Conservation (phyloP, 2,113 vertebrate species). For the human region DNA sequence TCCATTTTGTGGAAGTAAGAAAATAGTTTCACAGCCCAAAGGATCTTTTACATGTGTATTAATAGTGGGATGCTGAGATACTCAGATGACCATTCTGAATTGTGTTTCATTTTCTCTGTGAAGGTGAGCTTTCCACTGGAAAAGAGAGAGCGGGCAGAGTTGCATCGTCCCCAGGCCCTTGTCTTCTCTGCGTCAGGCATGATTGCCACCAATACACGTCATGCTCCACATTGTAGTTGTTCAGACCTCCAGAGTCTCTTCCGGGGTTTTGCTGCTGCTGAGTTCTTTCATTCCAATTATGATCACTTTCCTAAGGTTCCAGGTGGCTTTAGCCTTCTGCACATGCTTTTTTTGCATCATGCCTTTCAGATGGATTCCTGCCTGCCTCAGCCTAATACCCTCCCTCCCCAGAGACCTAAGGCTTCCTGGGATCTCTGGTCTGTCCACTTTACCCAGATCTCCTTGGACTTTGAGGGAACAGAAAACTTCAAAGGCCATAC, state of each 20-base stretch:
- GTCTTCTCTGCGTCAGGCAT: conserved; percentile 83
- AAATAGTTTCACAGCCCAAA: not conserved
- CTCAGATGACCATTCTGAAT: conserved; percentile 21
- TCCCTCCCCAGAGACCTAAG: conserved; percentile 71
- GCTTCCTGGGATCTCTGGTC: conserved; percentile 94
- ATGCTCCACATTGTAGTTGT: conserved; percentile 86
- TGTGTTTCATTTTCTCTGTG: conserved; percentile 44
- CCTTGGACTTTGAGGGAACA: conserved; percentile 92
- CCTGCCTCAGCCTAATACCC: not conserved
- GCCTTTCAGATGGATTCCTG: conserved; percentile 81
- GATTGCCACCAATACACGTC: conserved; percentile 92
- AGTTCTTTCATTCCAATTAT: conserved; percentile 89
- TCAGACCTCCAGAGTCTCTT: conserved; percentile 86
- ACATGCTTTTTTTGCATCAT: conserved; percentile 89
- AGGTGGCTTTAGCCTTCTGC: conserved; percentile 89
- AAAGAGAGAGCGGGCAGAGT: conserved; percentile 90
- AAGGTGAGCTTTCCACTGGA: conserved; percentile 94
- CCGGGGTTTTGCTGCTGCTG: conserved; percentile 83
- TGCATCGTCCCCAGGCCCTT: conserved; percentile 90
- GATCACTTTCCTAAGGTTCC: conserved; percentile 87
- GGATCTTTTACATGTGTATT: not conserved
- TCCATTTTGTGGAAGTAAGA: not conserved
- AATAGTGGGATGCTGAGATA: not conserved
- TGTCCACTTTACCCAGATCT: conserved; percentile 88
- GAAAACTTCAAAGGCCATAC: conserved; percentile 89